phyloP scores from a whole-genome alignment of 2,888 invertebrate genomes.

The Drosophila lacicola region DNA sequence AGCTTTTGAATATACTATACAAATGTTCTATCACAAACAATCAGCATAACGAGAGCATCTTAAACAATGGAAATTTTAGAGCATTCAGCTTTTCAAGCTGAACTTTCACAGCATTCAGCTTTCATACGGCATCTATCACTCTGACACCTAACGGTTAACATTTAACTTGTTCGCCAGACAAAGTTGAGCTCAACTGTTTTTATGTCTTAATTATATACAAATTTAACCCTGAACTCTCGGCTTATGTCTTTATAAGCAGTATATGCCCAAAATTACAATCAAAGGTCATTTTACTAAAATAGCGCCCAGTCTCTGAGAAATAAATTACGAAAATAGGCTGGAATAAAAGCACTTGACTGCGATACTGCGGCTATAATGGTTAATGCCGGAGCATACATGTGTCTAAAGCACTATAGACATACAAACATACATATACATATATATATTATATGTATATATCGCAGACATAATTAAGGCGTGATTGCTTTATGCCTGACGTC shows the following conservation, averaged over 20 bases:
- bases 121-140: not conserved
- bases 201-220: slow-evolving; percentile 8
- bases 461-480: slow-evolving; percentile 40
- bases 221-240: slow-evolving; percentile 15
- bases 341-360: slow-evolving; percentile 7
- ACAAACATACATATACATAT: not conserved
- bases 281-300: slow-evolving; percentile 20
- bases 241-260: slow-evolving; percentile 5
- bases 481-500: slow-evolving; percentile 36
- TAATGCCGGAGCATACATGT: slow-evolving; percentile 7
- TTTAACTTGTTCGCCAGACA: no score
- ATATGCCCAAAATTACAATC: slow-evolving; percentile 8
- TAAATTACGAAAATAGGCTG: not conserved
- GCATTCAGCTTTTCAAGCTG: not conserved
- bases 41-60: not conserved
- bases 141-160: no score
- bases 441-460: not conserved
- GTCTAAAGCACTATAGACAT: not conserved
- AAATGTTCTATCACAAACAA: not conserved
- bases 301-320: slow-evolving; percentile 8
- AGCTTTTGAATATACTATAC: no score
- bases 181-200: not conserved
- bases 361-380: slow-evolving; percentile 4
- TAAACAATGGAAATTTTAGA: not conserved
- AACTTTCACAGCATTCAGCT: slow-evolving; percentile 3